phyloP scores from a whole-genome alignment of 2,113 vertebrate species.

The Oreotrochilus melanogaster region DNA sequence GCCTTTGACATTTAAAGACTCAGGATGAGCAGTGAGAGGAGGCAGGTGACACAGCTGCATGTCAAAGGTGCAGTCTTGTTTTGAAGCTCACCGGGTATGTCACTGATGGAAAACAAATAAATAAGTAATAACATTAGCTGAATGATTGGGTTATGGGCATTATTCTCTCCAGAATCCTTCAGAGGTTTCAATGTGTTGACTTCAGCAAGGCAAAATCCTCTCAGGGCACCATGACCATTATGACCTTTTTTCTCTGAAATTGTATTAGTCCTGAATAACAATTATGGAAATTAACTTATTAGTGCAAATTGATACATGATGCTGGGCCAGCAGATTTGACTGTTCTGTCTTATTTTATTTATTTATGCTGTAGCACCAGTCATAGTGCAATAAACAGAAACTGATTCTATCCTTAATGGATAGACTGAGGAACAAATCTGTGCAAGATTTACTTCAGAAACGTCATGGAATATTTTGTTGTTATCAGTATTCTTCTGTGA shows the following conservation, averaged over 20 bases:
- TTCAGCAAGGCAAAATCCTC: slow-evolving; percentile 57
- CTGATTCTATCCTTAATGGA: not conserved
- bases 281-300: slow-evolving; percentile 59
- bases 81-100: not conserved
- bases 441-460: not conserved
- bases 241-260: slow-evolving; percentile 49
- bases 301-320: slow-evolving; percentile 40
- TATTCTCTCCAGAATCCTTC: slow-evolving; percentile 20
- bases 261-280: slow-evolving; percentile 53
- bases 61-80: slow-evolving; percentile 25
- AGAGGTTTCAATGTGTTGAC: slow-evolving; percentile 30
- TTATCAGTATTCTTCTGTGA: not conserved
- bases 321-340: slow-evolving; percentile 21
- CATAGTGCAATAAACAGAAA: slow-evolving; percentile 3
- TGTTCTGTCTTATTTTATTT: slow-evolving; percentile 44
- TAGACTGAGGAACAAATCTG: not conserved
- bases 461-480: not conserved
- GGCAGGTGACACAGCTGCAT: accelerated
- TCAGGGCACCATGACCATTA: slow-evolving; percentile 46
- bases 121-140: slow-evolving; percentile 29
- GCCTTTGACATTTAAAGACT: not conserved
- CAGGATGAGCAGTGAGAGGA: not conserved
- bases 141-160: slow-evolving; percentile 1
- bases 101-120: not conserved
- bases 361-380: slow-evolving; percentile 20